Percentiles rank a stretch among this genome's conserved stretches.
Conservation (phyloP, 1,140 invertebrate genomes). For the Diachasmimorpha longicaudata region DNA sequence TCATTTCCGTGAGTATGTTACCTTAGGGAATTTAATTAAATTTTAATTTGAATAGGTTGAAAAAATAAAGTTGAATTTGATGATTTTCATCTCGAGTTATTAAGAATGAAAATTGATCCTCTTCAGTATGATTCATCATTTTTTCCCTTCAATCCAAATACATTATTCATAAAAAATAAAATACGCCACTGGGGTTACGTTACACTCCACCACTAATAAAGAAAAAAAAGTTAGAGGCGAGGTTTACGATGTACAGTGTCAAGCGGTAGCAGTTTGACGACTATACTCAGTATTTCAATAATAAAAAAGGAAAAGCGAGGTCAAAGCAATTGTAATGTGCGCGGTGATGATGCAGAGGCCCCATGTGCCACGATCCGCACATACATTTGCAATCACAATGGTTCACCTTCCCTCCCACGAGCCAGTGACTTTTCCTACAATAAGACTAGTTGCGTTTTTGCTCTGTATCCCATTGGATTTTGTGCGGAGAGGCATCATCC, state of each 20-base stretch:
- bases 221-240: background rate
- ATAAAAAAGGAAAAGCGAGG: slow-evolving; percentile 51
- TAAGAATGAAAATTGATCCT: no score
- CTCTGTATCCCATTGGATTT: background rate
- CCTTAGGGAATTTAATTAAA: no score
- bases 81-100: no score
- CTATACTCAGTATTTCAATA: slow-evolving; percentile 5
- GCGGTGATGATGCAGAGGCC: slow-evolving; percentile 11
- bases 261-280: background rate
- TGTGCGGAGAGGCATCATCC: background rate
- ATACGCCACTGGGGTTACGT: background rate
- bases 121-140: no score
- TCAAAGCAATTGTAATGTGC: slow-evolving; percentile 50
- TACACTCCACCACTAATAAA: background rate
- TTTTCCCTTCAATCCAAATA: background rate
- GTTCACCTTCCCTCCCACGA: slow-evolving; percentile 13
- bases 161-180: background rate
- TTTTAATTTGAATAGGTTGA: no score
- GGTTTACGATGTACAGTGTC: background rate
- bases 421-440: no score
- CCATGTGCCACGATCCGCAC: slow-evolving; percentile 40
- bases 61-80: no score
- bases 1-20: no score
- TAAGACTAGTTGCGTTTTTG: background rate
- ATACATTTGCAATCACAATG: slow-evolving; percentile 37